Percentiles rank a stretch among this genome's conserved stretches.
Conservation (phyloP, 2,888 invertebrate genomes). For the Hybos culiciformis region DNA sequence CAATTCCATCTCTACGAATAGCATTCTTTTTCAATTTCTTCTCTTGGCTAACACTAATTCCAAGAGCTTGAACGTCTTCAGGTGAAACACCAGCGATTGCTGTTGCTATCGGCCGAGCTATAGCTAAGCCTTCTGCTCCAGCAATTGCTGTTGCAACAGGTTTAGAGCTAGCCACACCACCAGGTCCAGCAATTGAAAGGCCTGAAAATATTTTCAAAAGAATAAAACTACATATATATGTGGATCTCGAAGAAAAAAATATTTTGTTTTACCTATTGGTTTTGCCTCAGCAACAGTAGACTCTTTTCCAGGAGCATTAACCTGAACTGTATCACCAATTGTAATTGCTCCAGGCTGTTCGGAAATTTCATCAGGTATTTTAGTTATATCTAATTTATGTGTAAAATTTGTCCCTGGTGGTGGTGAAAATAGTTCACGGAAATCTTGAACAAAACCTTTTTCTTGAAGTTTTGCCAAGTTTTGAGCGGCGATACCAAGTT, state of each 20-base stretch:
- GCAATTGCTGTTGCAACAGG: constrained; percentile 58
- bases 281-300: constrained; percentile 61
- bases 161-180: constrained; percentile 58
- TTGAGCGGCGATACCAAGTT: constrained; percentile 43
- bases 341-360: constrained; percentile 28
- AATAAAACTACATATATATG: constrained; percentile 3
- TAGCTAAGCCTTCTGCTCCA: constrained; percentile 53
- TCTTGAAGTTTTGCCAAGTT: constrained; percentile 42
- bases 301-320: constrained; percentile 43
- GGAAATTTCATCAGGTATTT: constrained; percentile 21
- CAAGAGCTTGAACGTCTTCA: constrained; percentile 31
- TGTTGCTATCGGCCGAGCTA: constrained; percentile 56
- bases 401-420: constrained; percentile 1
- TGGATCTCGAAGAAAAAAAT: background rate
- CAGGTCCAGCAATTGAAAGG: constrained; percentile 46
- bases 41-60: constrained; percentile 26
- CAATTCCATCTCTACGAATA: no score
- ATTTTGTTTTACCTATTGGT: constrained; percentile 45
- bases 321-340: constrained; percentile 32
- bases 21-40: no score
- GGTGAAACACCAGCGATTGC: constrained; percentile 55
- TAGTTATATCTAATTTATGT: constrained; percentile 8
- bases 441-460: constrained; percentile 39
- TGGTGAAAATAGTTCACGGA: constrained; percentile 36
- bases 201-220: constrained; percentile 35